These are phyloP conservation scores for Hesperophylax magnus DNA, from an alignment of 1,140 invertebrate genomes.

Conservation along the genomic window DNA sequence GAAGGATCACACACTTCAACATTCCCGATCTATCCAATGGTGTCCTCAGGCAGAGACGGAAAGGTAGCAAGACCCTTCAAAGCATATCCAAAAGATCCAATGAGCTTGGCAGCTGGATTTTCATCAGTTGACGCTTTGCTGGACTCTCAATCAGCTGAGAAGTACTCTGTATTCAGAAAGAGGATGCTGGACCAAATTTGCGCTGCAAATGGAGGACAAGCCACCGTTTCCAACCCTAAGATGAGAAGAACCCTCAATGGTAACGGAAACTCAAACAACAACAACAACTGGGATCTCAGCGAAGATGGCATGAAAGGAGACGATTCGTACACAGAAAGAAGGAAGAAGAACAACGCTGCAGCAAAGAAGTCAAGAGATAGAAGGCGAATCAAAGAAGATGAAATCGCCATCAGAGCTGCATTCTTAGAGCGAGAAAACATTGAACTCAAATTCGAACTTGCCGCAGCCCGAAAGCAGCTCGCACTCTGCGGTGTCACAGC, in stretches of 20 bases:
- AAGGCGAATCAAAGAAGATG: conserved; percentile 90
- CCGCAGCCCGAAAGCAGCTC: conserved; percentile 67
- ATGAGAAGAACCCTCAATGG: conserved; percentile 70
- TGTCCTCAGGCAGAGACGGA: conserved; percentile 56
- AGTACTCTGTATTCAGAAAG: conserved; percentile 78
- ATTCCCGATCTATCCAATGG: conserved; percentile 45
- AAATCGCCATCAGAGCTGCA: conserved; percentile 89
- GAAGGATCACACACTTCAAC: conserved; percentile 32
- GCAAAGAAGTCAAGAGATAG: conserved; percentile 95
- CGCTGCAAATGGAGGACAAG: conserved; percentile 70
- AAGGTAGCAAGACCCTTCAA: conserved; percentile 77
- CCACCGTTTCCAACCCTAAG: conserved; percentile 74
- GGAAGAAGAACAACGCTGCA: conserved; percentile 95
- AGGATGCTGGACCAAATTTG: conserved; percentile 77
- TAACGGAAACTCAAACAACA: conserved; percentile 60
- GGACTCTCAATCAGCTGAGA: conserved; percentile 72
- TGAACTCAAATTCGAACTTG: conserved; percentile 76
- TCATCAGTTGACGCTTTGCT: conserved; percentile 66
- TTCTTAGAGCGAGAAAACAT: conserved; percentile 88
- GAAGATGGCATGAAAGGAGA: conserved; percentile 65
- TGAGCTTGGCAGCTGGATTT: conserved; percentile 71
- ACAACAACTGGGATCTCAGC: conserved; percentile 51
- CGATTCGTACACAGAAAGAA: conserved; percentile 89
- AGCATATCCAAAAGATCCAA: conserved; percentile 79
- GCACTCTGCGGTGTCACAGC: conserved; percentile 5